Percentiles rank a stretch among this genome's conserved stretches.
Evolutionary conservation across 2,113 vertebrate genomes (phyloP).

Genomic region (Isurus oxyrinchus): DNA sequence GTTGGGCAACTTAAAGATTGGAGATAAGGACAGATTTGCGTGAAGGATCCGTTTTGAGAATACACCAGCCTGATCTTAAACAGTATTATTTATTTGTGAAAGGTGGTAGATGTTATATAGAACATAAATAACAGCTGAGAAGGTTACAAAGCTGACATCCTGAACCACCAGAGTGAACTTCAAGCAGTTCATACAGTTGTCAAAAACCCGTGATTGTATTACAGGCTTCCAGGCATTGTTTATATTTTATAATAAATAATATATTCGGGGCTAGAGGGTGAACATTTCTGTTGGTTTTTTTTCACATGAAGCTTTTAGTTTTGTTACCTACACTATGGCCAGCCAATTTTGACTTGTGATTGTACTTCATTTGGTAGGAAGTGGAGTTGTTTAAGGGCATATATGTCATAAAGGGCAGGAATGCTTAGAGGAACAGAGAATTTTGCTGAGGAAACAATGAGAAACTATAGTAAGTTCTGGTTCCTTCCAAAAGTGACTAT

Average conservation of each 20-base stretch:
- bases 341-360: background rate
- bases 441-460: background rate
- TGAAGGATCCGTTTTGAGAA: background rate
- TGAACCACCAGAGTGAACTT: background rate
- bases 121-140: background rate
- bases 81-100: background rate
- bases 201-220: background rate
- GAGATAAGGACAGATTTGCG: constrained; percentile 10
- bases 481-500: background rate
- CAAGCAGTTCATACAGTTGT: background rate
- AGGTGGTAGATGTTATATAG: background rate
- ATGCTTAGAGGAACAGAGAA: background rate
- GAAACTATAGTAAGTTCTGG: background rate
- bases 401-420: background rate
- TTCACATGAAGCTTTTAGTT: background rate
- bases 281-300: background rate
- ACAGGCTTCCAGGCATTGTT: background rate
- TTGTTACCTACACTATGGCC: background rate
- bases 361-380: background rate
- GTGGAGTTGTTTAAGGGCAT: background rate
- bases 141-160: background rate
- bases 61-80: background rate
- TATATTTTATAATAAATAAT: constrained; percentile 6
- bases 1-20: constrained; percentile 23
- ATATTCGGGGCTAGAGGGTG: background rate